These are phyloP conservation scores for Mesoclemmys tuberculata DNA, from an alignment of 2,113 vertebrate genomes.

Conservation along the genomic window DNA sequence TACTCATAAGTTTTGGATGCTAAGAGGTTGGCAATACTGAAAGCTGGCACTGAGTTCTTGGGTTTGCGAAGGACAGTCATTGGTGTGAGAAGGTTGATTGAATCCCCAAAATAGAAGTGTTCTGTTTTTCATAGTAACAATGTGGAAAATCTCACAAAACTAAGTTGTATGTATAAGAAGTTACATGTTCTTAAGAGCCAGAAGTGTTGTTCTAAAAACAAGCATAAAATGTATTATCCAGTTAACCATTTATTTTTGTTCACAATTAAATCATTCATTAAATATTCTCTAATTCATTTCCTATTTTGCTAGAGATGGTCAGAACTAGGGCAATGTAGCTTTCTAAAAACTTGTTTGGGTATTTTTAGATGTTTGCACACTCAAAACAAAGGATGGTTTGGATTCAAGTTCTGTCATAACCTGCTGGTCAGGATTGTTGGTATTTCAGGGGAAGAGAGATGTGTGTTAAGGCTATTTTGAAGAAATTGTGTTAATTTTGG, in stretches of 20 bases:
- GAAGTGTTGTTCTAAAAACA: slow-evolving; percentile 7
- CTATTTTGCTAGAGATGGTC: background rate
- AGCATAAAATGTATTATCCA: background rate
- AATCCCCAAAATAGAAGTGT: background rate
- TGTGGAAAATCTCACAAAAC: background rate
- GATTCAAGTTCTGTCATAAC: background rate
- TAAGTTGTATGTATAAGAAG: background rate
- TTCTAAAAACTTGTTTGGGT: background rate
- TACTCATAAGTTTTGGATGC: background rate
- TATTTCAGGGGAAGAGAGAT: fast-evolving
- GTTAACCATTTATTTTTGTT: background rate
- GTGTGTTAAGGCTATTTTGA: background rate
- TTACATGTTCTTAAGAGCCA: background rate
- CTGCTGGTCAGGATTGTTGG: background rate
- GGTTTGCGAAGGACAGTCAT: background rate
- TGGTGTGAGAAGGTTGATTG: background rate
- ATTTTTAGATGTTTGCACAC: background rate
- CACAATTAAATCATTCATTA: too few relatives aligned
- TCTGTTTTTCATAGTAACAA: slow-evolving; percentile 31
- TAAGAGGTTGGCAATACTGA: background rate
- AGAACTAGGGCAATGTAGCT: background rate
- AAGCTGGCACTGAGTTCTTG: background rate
- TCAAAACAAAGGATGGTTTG: background rate
- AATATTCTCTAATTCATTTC: background rate
- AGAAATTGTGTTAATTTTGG: background rate